These are phyloP conservation scores for Myoxocephalus aenaeus DNA, from an alignment of 2,797 vertebrate species.

Conservation along the genomic window DNA sequence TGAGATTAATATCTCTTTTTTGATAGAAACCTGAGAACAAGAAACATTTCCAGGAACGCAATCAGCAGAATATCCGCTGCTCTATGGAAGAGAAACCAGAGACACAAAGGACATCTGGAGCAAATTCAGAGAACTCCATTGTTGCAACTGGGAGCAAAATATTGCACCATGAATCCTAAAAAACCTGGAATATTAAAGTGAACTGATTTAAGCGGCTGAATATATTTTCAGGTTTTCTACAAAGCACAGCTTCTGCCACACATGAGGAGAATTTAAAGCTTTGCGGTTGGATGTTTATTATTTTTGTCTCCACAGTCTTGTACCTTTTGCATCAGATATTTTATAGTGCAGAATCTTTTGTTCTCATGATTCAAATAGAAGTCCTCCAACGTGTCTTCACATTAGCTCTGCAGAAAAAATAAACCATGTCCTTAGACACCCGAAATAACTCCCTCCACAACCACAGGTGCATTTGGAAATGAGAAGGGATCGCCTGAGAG, in stretches of 20 bases:
- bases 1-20: not conserved
- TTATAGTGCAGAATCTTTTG: not conserved
- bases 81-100: not conserved
- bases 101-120: not conserved
- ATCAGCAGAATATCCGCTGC: not conserved
- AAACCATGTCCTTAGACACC: not conserved
- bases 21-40: not conserved
- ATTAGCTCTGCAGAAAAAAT: slow-evolving; percentile 1
- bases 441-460: not conserved
- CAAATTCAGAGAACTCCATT: not conserved
- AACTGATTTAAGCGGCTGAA: not conserved
- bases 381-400: not conserved
- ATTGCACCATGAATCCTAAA: not conserved
- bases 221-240: not conserved
- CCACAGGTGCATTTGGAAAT: not conserved
- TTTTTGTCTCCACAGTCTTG: not conserved
- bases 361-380: not conserved
- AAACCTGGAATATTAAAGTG: not conserved
- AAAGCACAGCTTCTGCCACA: not conserved
- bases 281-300: not conserved
- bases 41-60: not conserved
- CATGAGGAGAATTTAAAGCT: not conserved
- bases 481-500: not conserved
- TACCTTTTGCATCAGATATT: not conserved
- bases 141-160: not conserved